These are phyloP conservation scores for Cheilosia scutellata DNA, from an alignment of 2,888 invertebrate species.

Conservation along the genomic window DNA sequence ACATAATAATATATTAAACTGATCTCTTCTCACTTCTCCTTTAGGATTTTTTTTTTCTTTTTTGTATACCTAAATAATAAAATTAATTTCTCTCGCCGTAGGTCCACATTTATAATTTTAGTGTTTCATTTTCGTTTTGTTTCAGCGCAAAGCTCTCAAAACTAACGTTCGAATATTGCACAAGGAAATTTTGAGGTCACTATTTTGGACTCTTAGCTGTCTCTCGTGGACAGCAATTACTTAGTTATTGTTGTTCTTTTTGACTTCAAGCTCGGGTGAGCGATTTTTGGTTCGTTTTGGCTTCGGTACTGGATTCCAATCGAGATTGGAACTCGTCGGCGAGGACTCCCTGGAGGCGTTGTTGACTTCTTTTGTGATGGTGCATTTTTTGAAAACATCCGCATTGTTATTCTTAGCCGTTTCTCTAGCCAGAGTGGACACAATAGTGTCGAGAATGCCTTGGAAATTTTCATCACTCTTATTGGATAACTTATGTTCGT, in stretches of 20 bases:
- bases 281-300: constrained; percentile 82
- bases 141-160: constrained; percentile 4
- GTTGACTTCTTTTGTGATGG: constrained; percentile 80
- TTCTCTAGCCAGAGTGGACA: constrained; percentile 53
- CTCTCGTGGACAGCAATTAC: neutral
- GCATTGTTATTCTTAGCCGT: constrained; percentile 63
- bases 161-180: constrained; percentile 55
- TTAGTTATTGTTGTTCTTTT: constrained; percentile 58
- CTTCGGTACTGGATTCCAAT: constrained; percentile 84
- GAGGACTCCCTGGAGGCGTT: constrained; percentile 80
- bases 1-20: constrained; percentile 58
- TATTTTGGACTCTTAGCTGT: neutral
- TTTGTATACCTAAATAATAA: constrained; percentile 5
- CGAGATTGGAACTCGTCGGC: constrained; percentile 82
- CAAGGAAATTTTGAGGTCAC: constrained; percentile 39
- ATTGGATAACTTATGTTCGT: constrained; percentile 65
- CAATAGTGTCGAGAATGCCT: constrained; percentile 62
- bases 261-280: constrained; percentile 73
- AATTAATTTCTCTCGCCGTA: constrained; percentile 43
- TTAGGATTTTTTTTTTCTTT: constrained; percentile 11
- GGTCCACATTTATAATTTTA: constrained; percentile 17
- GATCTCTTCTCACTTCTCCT: constrained; percentile 25
- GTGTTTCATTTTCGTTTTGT: constrained; percentile 38
- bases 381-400: constrained; percentile 81
- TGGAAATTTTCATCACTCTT: constrained; percentile 66